Evolutionary conservation across 1,140 invertebrate genomes (phyloP), one percentile per base, ranked within the genome.

Genomic region (Protaetia brevitarsis): DNA sequence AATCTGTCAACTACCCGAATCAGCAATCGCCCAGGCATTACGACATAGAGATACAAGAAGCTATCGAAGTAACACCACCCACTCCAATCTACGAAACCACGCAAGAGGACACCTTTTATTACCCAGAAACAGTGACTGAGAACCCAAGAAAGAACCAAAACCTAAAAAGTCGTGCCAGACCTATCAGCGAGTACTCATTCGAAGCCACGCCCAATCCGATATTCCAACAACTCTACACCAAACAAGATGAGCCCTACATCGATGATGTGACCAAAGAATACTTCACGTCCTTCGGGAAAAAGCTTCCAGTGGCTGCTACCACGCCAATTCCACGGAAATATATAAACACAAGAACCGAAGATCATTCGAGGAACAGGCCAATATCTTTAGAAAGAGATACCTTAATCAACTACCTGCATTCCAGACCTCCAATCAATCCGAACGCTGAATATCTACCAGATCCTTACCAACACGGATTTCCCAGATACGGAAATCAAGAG

Each of bases 261-360:
- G 89, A 91, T 67, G 88, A 91, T 68, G 88, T 88, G 7, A 90
- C 89, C 2, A 89, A 88, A 72, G 88, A 89, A 68, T 90, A 89
- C 58, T 90, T 90, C 68, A 89, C 88, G 23, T 83, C 88, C 65
- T 91, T 90, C 68, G 89, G 89, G 0, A 87, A 89, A 70, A 90
- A 90, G 75, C 71, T 90, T 10, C 68, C 80, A 67, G 77, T 64
- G 66, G 80, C 71, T 72, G n/a, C 41, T 7, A 89, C 82, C 21
- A 86, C 76, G 58, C 85, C 82, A 31, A 23, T 77, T 26, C 74
- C 73, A 61, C 13, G n/a, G 6, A 21, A 61, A 16, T 62, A 36
- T 36, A 13, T 10, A 29, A 23, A 63, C 27, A 27, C 68, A 69
- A 65, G 64, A 31, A 11, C 21, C 16, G 64, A 68, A 58, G 26